Base-by-base conservation (phyloP, 2,888 invertebrate species). In the Orthosia gothica region DNA sequence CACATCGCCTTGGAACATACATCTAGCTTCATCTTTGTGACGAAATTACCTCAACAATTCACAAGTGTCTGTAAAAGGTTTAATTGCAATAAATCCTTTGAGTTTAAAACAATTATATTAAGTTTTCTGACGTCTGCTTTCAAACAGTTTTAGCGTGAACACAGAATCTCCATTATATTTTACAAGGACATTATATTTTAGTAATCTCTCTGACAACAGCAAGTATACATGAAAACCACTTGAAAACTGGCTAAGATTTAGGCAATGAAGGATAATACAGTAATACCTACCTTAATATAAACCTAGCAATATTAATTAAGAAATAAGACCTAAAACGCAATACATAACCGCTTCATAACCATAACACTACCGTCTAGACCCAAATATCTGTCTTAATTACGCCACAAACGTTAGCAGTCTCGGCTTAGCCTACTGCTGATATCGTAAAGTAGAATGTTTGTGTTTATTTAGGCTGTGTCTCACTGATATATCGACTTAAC, bases 301-400 rank as follows among this genome's bases (percentile, higher is more conserved):
- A 11, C 16, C 23, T 47, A 32, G 15, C 18, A 47, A 32, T 47
- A 58, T n/a, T 32, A 23, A 18, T 49, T 49, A 32, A 57, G 45
- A 57, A 52, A 64, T 64, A 20, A 65, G 32, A 66, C 64, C 54
- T 70, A 49, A 61, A 82, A 57, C 55, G 32, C n/a, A n/a, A n/a
- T n/a, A 32, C 23, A 16, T 18, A n/a, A n/a, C n/a, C n/a, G n/a
- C n/a, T 45, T 50, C 40, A 64, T 83, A 32, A 57, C 49, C 55
- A 65, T 69, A 62, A 65, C 23, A 54, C 20, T 52, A 26, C 15
- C 13, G 1, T 54, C 18, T 59, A 59, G n/a, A 23, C 13, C 7
- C 40, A 5, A 64, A 57, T 61, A 20, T 69, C 57, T 57, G 50
- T 54, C 32, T 78, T 78, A 72, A 78, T 55, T 11, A 55, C 32